Conservation (phyloP, 92 coral and sea anemone genomes). For the Epizoanthus illoricatus region DNA sequence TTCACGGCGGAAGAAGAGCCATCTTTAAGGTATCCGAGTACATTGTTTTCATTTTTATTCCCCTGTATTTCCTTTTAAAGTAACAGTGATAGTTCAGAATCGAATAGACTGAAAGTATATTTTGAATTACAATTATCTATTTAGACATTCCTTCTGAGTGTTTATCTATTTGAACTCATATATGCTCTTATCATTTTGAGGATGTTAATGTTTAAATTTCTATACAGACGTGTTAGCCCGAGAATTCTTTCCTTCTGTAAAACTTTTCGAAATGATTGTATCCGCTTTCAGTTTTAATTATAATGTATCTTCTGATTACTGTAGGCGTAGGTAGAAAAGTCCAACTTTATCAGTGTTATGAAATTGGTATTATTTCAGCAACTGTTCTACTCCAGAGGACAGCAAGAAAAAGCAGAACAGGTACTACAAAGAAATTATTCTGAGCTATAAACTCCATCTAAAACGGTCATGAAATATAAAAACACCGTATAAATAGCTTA, state of each 20-base stretch:
- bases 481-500: background rate
- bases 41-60: background rate
- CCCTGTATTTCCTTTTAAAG: background rate
- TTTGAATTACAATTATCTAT: background rate
- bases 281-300: conserved; percentile 1
- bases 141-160: background rate
- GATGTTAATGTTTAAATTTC: background rate
- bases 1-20: background rate
- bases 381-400: background rate
- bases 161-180: background rate
- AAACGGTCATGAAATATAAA: background rate
- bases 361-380: background rate
- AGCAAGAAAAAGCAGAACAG: background rate
- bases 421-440: background rate
- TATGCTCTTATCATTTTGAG: background rate
- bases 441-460: background rate
- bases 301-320: background rate
- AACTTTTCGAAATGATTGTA: background rate
- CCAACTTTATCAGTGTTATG: background rate
- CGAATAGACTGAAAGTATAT: background rate
- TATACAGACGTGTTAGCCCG: background rate
- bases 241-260: background rate
- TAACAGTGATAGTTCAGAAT: background rate
- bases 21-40: background rate
- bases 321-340: background rate